Evolutionary conservation across 2,888 invertebrate species (phyloP).

Genomic region (Phlogophora meticulosa): DNA sequence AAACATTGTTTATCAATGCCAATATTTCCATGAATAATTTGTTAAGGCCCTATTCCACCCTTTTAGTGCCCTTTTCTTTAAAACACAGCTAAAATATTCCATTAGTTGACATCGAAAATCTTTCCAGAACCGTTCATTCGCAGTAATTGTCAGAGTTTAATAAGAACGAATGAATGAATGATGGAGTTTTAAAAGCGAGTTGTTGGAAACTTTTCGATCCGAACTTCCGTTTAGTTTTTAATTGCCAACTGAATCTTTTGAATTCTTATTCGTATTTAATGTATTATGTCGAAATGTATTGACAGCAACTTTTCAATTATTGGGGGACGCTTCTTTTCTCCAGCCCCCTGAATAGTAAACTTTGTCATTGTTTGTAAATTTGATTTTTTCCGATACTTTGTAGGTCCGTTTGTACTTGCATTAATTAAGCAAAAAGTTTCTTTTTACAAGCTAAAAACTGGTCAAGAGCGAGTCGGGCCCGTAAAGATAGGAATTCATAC

Average conservation of each 20-base stretch:
- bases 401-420: constrained; percentile 17
- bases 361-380: constrained; percentile 35
- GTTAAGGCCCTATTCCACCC: constrained; percentile 22
- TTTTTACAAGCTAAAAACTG: constrained; percentile 23
- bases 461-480: too few species aligned
- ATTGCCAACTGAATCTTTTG: constrained; percentile 63
- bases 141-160: constrained; percentile 64
- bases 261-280: constrained; percentile 45
- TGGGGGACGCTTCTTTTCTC: constrained; percentile 30
- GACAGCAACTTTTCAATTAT: constrained; percentile 44
- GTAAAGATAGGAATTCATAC: too few species aligned
- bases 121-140: constrained; percentile 43
- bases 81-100: constrained; percentile 57
- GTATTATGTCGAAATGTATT: constrained; percentile 49
- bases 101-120: constrained; percentile 59
- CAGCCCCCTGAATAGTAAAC: constrained; percentile 17
- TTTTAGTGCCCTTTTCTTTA: constrained; percentile 24
- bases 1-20: not conserved
- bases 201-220: constrained; percentile 62
- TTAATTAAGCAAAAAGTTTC: constrained; percentile 31
- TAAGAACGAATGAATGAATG: constrained; percentile 68
- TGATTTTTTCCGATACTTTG: constrained; percentile 38
- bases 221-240: constrained; percentile 62
- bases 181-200: constrained; percentile 66
- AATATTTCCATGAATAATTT: constrained; percentile 12